These are phyloP conservation scores for Drosophila cardini DNA, from an alignment of 1,140 invertebrate genomes.

Conservation along the genomic window DNA sequence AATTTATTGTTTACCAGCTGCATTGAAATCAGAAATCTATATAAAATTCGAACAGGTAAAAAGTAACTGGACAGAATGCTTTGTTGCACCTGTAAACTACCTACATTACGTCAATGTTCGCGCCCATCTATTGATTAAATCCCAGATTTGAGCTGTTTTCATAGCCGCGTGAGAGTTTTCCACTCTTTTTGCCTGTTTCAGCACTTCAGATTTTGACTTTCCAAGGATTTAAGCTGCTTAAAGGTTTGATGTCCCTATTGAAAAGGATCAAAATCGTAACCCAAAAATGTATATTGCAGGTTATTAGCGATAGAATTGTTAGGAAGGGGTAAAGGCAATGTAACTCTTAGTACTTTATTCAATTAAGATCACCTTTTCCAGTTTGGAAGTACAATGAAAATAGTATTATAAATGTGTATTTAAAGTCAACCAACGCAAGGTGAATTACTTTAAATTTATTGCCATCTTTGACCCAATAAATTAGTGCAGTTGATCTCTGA, in stretches of 20 bases:
- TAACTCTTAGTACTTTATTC: neutral
- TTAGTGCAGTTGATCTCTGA: too few species aligned
- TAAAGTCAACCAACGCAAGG: neutral
- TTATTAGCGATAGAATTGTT: neutral
- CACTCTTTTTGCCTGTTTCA: slow-evolving; percentile 2
- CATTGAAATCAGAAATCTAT: slow-evolving; percentile 48
- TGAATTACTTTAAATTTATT: neutral
- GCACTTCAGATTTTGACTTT: slow-evolving; percentile 44
- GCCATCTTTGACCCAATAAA: too few species aligned
- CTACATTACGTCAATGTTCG: slow-evolving; percentile 56
- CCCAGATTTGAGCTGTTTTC: slow-evolving; percentile 24
- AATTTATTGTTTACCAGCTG: slow-evolving; percentile 74
- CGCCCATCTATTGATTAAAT: slow-evolving; percentile 44
- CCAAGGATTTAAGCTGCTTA: slow-evolving; percentile 58
- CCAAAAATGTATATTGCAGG: slow-evolving; percentile 1
- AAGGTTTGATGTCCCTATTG: slow-evolving; percentile 39
- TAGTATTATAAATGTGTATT: neutral
- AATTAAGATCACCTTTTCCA: neutral
- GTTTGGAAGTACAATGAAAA: neutral
- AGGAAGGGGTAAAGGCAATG: neutral
- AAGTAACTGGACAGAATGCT: slow-evolving; percentile 45
- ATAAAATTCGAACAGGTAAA: slow-evolving; percentile 41
- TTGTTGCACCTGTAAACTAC: slow-evolving; percentile 58
- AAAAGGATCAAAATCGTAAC: neutral
- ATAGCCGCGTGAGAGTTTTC: slow-evolving; percentile 27